Evolutionary conservation across 2,888 invertebrate genomes (phyloP).

Genomic region (Cheilosia grossa): DNA sequence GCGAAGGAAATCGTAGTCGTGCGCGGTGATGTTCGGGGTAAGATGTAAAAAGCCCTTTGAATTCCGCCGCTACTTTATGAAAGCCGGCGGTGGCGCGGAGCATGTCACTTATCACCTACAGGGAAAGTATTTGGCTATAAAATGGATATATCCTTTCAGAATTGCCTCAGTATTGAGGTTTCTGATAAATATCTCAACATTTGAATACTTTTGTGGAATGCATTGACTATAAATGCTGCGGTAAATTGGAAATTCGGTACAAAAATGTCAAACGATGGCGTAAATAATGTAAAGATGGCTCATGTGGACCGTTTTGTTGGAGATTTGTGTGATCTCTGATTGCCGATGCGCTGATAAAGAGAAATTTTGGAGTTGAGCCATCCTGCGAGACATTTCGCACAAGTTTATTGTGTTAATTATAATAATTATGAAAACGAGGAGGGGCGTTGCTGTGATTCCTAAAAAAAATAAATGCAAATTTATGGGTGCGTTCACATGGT

Average conservation of each 20-base stretch:
- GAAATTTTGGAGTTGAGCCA: too few species aligned
- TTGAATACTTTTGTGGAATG: neutral
- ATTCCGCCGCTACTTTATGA: conserved; percentile 36
- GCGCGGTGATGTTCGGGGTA: conserved; percentile 15
- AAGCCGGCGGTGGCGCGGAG: conserved; percentile 34
- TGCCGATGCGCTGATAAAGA: too few species aligned
- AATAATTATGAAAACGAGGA: too few species aligned
- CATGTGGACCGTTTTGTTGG: too few species aligned
- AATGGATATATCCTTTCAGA: conserved; percentile 1
- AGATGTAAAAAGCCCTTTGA: conserved; percentile 42
- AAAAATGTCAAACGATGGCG: neutral
- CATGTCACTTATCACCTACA: conserved; percentile 35
- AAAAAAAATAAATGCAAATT: too few species aligned
- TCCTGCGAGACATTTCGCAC: too few species aligned
- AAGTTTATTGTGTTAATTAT: too few species aligned
- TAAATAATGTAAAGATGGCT: neutral
- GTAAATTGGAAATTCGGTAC: neutral
- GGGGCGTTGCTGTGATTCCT: too few species aligned
- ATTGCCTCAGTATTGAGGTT: neutral
- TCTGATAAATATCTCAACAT: neutral
- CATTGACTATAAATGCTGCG: neutral
- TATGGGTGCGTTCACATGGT: too few species aligned
- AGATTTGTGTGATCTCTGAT: too few species aligned
- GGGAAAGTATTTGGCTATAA: conserved; percentile 10
- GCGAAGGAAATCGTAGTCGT: neutral